A percentile compares a stretch with the other conserved stretches of the same genome.
phyloP scores from a whole-genome alignment of 2,888 invertebrate genomes.

The Strigamia crassipes region DNA sequence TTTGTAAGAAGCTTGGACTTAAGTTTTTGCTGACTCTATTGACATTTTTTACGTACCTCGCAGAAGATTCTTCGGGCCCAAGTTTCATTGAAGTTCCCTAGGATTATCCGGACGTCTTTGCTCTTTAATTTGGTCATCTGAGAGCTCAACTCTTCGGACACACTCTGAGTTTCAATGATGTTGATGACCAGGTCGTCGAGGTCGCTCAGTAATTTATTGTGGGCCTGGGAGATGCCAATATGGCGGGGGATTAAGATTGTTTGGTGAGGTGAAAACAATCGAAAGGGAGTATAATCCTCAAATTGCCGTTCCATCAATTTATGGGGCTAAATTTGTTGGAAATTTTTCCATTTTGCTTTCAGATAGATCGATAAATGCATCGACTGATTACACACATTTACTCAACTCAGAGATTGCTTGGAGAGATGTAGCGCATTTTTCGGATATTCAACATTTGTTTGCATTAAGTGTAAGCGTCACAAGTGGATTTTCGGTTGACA shows the following conservation, averaged over 20 bases:
- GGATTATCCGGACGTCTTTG: slow-evolving; percentile 90
- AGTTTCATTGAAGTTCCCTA: slow-evolving; percentile 93
- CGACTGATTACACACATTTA: neutral
- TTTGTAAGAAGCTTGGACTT: no score
- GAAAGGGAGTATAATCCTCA: neutral
- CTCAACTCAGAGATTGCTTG: neutral
- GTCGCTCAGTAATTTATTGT: slow-evolving; percentile 84
- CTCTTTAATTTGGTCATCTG: slow-evolving; percentile 65
- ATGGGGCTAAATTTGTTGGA: neutral
- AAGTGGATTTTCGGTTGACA: neutral
- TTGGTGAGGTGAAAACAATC: neutral
- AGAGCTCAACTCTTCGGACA: slow-evolving; percentile 73
- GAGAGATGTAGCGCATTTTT: neutral
- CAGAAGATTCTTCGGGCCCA: slow-evolving; percentile 74
- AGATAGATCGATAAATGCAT: neutral
- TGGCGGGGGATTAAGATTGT: slow-evolving; percentile 38
- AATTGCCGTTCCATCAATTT: slow-evolving; percentile 37
- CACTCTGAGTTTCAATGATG: slow-evolving; percentile 83
- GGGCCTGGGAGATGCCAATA: slow-evolving; percentile 66
- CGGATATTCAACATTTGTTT: neutral
- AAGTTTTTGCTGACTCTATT: neutral
- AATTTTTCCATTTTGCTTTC: neutral
- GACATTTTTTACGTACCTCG: slow-evolving; percentile 56
- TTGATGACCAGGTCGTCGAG: slow-evolving; percentile 79
- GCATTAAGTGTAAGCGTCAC: neutral